Evolutionary conservation across 2,797 vertebrate species (phyloP).

Genomic region (Linurgus olivaceus): DNA sequence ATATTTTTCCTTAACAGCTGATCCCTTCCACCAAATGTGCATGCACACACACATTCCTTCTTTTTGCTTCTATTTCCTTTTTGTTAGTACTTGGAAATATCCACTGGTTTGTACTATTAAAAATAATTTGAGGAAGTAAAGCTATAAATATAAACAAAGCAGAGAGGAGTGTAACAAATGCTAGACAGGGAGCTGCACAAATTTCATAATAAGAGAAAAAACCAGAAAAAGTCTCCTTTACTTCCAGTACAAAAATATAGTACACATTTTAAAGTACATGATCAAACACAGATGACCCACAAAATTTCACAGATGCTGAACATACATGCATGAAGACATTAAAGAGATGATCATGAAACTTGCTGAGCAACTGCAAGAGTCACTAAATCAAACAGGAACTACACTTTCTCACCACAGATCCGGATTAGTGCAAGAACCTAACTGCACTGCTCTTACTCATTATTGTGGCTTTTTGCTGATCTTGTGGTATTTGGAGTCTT

Average conservation of each 20-base stretch:
- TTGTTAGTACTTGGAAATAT: background rate
- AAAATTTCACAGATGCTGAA: background rate
- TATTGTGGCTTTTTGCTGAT: slow-evolving; percentile 8
- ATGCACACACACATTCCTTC: background rate
- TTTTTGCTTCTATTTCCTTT: background rate
- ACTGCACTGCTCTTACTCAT: background rate
- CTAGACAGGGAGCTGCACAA: background rate
- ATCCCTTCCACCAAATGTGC: background rate
- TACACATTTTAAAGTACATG: background rate
- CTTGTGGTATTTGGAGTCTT: background rate
- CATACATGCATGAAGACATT: background rate
- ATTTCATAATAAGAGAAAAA: background rate
- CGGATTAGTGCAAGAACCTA: background rate
- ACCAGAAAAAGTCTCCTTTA: background rate
- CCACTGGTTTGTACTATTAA: background rate
- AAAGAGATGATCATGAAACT: slow-evolving; percentile 1
- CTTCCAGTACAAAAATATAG: background rate
- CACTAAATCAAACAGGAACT: slow-evolving; percentile 6
- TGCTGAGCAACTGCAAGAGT: slow-evolving; percentile 13
- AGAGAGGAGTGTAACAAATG: background rate
- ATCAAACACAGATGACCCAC: slow-evolving; percentile 13
- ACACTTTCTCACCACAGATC: background rate
- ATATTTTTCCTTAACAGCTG: background rate
- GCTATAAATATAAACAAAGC: background rate
- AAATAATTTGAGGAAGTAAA: background rate